Conservation (phyloP, 2,113 vertebrate genomes). For the Phyllopteryx taeniolatus region DNA sequence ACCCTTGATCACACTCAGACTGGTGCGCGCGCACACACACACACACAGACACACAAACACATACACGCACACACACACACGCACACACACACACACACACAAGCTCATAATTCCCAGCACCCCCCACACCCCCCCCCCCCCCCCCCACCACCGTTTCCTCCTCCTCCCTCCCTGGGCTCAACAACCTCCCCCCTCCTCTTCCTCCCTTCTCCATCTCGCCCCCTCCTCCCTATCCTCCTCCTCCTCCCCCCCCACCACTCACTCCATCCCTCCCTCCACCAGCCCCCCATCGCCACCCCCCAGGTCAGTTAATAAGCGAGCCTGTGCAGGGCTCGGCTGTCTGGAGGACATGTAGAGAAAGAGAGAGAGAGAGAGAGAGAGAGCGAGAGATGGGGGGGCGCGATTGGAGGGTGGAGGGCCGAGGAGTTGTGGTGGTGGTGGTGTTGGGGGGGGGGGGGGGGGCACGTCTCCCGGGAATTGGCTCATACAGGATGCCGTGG, state of each 20-base stretch:
- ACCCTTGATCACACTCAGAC: conserved; percentile 59
- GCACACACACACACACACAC: conserved; percentile 42
- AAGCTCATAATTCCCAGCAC: conserved; percentile 57
- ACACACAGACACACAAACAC: conserved; percentile 15
- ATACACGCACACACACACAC: conserved; percentile 22
- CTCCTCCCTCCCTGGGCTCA: conserved; percentile 51
- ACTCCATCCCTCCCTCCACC: conserved; percentile 18
- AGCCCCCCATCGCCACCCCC: conserved; percentile 29
- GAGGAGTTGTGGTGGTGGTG: background rate
- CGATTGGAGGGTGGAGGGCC: background rate
- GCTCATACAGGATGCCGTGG: conserved; percentile 88
- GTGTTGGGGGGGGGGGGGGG: background rate
- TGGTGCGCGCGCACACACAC: conserved; percentile 18
- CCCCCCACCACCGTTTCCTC: conserved; percentile 34
- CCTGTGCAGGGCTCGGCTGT: conserved; percentile 78
- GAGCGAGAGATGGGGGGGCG: background rate
- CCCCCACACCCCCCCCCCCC: conserved; percentile 11
- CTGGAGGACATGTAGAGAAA: conserved; percentile 77
- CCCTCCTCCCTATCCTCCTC: conserved; percentile 1
- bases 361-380: background rate
- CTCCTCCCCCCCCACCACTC: conserved; percentile 10
- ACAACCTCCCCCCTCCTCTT: conserved; percentile 11
- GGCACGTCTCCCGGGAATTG: conserved; percentile 82
- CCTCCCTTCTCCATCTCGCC: background rate
- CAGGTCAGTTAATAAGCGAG: conserved; percentile 83